A percentile compares a stretch with the other conserved stretches of the same genome.
Conservation (phyloP, 2,797 vertebrate species). For the Pipistrellus pygmaeus region DNA sequence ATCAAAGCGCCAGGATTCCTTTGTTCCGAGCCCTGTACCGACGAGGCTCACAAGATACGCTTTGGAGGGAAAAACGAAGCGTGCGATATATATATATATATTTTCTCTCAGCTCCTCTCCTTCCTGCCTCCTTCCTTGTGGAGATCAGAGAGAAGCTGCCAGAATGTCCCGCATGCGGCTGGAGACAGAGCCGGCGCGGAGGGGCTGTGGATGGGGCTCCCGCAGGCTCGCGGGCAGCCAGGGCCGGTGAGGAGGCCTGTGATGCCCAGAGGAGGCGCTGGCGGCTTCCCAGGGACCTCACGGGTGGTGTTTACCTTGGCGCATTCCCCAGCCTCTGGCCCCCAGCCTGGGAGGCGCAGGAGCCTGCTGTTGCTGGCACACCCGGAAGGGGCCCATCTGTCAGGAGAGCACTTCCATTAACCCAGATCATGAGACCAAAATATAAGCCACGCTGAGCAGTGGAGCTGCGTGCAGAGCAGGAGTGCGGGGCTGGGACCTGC, state of each 20-base stretch:
- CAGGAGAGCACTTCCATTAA: conserved; percentile 55
- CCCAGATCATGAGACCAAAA: conserved; percentile 54
- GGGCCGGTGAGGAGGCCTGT: background rate
- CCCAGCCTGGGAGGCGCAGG: background rate
- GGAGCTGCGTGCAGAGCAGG: background rate
- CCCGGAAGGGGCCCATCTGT: conserved; percentile 72
- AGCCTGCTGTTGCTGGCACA: conserved; percentile 57
- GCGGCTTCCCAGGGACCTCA: conserved; percentile 35
- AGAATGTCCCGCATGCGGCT: background rate
- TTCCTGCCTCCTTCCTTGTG: background rate
- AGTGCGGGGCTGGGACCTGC: background rate
- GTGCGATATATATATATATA: background rate
- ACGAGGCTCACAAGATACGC: conserved; percentile 18
- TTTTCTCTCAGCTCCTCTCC: background rate
- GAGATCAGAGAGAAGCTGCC: conserved; percentile 18
- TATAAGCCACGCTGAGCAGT: background rate
- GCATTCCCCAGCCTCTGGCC: conserved; percentile 61
- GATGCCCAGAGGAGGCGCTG: conserved; percentile 7
- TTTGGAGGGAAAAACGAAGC: conserved; percentile 63
- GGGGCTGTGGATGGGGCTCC: background rate
- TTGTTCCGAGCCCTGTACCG: conserved; percentile 67
- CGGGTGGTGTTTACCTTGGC: conserved; percentile 73
- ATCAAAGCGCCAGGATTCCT: conserved; percentile 75
- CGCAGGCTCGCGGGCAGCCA: background rate
- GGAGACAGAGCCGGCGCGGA: background rate